Base-by-base conservation (phyloP, 1,140 invertebrate genomes). In the Stegodyphus dumicola region DNA sequence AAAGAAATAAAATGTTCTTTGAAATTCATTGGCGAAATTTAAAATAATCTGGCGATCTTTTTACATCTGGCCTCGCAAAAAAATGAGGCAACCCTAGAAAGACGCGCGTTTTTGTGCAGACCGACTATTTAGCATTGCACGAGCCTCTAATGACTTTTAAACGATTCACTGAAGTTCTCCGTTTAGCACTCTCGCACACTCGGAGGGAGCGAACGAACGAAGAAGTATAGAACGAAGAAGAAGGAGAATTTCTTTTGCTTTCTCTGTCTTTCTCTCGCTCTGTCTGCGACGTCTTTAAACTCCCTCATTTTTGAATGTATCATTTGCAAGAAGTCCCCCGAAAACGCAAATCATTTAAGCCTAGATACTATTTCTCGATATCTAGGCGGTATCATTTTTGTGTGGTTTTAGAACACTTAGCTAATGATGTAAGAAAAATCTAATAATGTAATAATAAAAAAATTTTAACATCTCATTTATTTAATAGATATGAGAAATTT, bases 111-210 rank as follows among this genome's bases (percentile, higher is more conserved):
- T 84, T 84, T 84, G 81, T 84, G 79, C 79, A 83, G 79, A 75
- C 53, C 70, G 81, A 76, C 73, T 84, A 84, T 84, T 84, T 84
- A 84, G 81, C 81, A 84, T 84, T 67, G 81, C 81, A 84, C 60
- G 73, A 76, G 73, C 73, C 73, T 84, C 81, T 84, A 84, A 84
- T 84, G 81, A 84, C 81, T 84, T 84, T 84, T 76, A 84, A 84
- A 84, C 81, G 81, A 84, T 76, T 67, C 81, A 84, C 64, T 69
- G 81, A 84, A 84, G 81, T 84, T 84, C 81, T 54, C 73, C 81
- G 81, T 84, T 84, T 84, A 84, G 81, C 81, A 84, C 81, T 84
- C 18, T 69, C 52, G 13, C 79, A 48, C 70, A 18, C 65, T 71
- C 10, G 66, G 70, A 49, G 18, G 49, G 71, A 56, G 51, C 18